These are phyloP conservation scores for Caenorhabditis sp. DNA, from an alignment of 2,888 invertebrate species.

Conservation along the genomic window DNA sequence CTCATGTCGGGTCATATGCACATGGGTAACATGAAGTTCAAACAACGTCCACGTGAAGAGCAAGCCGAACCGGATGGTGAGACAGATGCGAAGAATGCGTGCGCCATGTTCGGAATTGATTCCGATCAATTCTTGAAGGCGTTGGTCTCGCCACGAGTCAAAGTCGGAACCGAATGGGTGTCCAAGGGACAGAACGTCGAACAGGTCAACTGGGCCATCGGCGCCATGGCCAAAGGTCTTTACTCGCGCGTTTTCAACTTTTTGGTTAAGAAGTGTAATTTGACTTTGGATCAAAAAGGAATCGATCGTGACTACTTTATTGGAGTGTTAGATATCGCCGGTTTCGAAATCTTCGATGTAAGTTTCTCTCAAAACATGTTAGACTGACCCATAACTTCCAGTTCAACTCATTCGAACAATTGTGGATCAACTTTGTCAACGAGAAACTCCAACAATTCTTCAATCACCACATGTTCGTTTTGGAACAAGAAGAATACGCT, in stretches of 20 bases:
- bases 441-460: constrained; percentile 75
- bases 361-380: too few relatives aligned
- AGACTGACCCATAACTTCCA: constrained; percentile 53
- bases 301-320: constrained; percentile 68
- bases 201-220: constrained; percentile 72
- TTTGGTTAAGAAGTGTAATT: constrained; percentile 99
- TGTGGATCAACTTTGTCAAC: constrained; percentile 75
- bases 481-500: constrained; percentile 72
- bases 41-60: constrained; percentile 99
- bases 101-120: constrained; percentile 62
- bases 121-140: constrained; percentile 71
- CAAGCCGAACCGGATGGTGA: constrained; percentile 86
- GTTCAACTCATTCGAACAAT: constrained; percentile 75
- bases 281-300: constrained; percentile 78
- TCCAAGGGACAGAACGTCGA: constrained; percentile 74
- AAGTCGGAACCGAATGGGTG: constrained; percentile 74
- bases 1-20: constrained; percentile 98
- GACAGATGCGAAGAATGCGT: constrained; percentile 73
- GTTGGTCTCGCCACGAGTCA: constrained; percentile 74
- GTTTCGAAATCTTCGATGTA: constrained; percentile 75
- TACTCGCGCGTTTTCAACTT: constrained; percentile 77
- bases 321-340: constrained; percentile 74
- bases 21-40: constrained; percentile 99
- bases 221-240: constrained; percentile 73
- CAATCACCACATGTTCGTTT: constrained; percentile 75